phyloP scores from a whole-genome alignment of 2,113 vertebrate genomes.

The Numida meleagris region DNA sequence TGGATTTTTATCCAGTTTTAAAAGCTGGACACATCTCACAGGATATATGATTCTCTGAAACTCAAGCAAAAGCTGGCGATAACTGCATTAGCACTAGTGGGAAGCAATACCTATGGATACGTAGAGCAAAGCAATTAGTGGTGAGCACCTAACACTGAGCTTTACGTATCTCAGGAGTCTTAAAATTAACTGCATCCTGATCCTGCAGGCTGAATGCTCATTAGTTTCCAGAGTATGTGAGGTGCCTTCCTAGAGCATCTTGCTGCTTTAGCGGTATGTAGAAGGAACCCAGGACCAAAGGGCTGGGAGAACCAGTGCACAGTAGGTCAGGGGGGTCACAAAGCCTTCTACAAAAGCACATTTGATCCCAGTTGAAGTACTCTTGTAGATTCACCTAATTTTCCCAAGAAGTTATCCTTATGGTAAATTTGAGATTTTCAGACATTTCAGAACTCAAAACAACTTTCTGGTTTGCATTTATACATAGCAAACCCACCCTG shows the following conservation, averaged over 20 bases:
- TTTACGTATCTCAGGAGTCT: background rate
- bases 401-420: background rate
- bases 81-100: background rate
- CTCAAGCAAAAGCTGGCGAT: background rate
- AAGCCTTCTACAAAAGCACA: background rate
- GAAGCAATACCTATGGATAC: background rate
- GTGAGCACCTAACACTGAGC: background rate
- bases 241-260: background rate
- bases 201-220: background rate
- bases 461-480: background rate
- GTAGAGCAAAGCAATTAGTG: background rate
- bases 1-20: background rate
- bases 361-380: background rate
- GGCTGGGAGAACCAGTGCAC: background rate
- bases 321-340: background rate
- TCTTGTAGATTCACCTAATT: background rate
- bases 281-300: background rate
- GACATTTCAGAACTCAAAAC: background rate
- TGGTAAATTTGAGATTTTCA: background rate
- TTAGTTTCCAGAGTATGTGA: background rate
- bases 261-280: background rate
- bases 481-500: background rate
- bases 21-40: background rate
- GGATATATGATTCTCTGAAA: background rate
- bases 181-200: background rate